Conservation (phyloP, 2,888 invertebrate genomes). For the Ethmia dodecea region DNA sequence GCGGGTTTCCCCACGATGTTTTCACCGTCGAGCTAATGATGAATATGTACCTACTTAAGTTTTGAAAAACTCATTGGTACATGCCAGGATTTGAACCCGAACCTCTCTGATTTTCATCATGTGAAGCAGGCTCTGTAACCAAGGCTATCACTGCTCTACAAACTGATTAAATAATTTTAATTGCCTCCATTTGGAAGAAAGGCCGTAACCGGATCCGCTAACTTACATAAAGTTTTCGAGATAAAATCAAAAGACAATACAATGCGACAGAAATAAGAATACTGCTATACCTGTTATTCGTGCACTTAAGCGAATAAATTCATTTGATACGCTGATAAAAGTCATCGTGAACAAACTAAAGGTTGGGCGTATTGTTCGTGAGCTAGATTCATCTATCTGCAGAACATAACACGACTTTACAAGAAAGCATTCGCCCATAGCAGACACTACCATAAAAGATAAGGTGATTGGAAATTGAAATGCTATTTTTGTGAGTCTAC, state of each 20-base stretch:
- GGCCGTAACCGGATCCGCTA: conserved; percentile 41
- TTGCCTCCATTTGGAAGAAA: conserved; percentile 48
- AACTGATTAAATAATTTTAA: conserved; percentile 52
- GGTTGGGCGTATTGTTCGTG: conserved; percentile 10
- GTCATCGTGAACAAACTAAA: conserved; percentile 16
- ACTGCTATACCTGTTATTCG: no score
- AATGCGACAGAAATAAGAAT: conserved; percentile 7
- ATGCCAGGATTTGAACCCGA: no score
- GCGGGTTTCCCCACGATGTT: no score
- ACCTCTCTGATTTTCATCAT: no score
- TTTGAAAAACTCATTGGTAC: no score
- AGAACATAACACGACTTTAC: conserved; percentile 8
- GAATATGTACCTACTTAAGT: no score
- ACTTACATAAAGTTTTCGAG: conserved; percentile 15
- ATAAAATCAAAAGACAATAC: conserved; percentile 25
- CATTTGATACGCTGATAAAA: conserved; percentile 26
- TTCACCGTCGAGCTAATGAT: no score
- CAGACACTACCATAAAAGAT: no score
- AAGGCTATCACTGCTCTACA: no score
- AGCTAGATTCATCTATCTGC: conserved; percentile 12
- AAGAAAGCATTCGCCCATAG: conserved; percentile 1
- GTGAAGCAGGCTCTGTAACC: no score
- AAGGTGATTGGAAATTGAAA: no score
- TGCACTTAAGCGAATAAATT: conserved; percentile 22
- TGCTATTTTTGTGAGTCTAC: no score